A percentile compares a stretch with the other conserved stretches of the same genome.
Conservation (phyloP, 2,888 invertebrate genomes). For the Drosophila lacicola region DNA sequence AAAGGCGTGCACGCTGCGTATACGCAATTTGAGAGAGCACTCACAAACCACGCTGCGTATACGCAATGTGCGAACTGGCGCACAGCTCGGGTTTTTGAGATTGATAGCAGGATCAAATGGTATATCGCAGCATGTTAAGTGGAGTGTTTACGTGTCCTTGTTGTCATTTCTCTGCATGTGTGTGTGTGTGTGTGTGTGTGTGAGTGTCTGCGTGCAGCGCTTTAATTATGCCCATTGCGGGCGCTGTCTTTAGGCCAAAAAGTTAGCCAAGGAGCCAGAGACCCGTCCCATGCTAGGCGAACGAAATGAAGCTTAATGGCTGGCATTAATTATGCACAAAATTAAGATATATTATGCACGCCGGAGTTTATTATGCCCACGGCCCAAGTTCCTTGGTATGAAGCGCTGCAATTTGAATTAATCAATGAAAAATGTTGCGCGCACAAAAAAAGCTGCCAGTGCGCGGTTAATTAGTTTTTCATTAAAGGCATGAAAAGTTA, state of each 20-base stretch:
- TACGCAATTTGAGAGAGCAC: constrained; percentile 46
- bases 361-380: constrained; percentile 51
- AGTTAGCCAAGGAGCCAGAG: constrained; percentile 38
- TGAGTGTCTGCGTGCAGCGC: constrained; percentile 15
- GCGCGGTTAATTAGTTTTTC: constrained; percentile 60
- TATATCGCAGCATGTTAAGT: constrained; percentile 74
- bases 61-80: constrained; percentile 8
- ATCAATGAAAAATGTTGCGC: constrained; percentile 51
- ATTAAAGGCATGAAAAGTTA: constrained; percentile 25
- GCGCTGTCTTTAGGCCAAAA: constrained; percentile 34
- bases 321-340: constrained; percentile 69
- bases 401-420: constrained; percentile 61
- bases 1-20: constrained; percentile 50
- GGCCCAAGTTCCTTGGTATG: constrained; percentile 8
- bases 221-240: constrained; percentile 59
- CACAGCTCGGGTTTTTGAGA: constrained; percentile 48
- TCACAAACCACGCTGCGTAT: constrained; percentile 36
- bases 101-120: constrained; percentile 77
- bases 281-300: not conserved
- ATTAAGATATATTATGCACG: constrained; percentile 67
- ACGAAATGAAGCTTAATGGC: constrained; percentile 60
- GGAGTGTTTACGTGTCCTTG: constrained; percentile 58
- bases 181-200: constrained; percentile 4
- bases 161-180: constrained; percentile 1
- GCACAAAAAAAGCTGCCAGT: constrained; percentile 14